These are phyloP conservation scores for Cnemophilus loriae DNA, from an alignment of 2,113 vertebrate species.

Conservation along the genomic window DNA sequence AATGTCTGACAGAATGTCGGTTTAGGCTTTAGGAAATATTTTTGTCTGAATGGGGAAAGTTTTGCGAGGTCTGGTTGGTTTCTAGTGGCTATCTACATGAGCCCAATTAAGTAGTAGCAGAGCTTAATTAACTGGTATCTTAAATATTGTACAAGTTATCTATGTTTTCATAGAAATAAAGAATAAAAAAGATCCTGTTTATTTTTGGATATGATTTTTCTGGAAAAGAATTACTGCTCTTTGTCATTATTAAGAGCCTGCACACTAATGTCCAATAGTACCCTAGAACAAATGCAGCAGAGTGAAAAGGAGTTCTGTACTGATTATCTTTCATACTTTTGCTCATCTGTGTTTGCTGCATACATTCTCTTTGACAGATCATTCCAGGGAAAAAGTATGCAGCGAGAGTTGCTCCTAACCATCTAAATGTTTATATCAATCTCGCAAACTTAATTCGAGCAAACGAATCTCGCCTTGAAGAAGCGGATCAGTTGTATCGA, in stretches of 20 bases:
- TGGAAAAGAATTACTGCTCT: background rate
- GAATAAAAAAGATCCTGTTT: background rate
- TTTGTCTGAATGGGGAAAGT: background rate
- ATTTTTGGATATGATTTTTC: background rate
- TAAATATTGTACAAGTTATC: background rate
- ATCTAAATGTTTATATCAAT: slow-evolving; percentile 98
- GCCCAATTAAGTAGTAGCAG: background rate
- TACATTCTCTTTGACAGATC: slow-evolving; percentile 71
- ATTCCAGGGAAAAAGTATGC: slow-evolving; percentile 98
- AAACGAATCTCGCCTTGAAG: slow-evolving; percentile 92
- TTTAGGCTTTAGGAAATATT: background rate
- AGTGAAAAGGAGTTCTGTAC: background rate
- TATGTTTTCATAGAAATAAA: background rate
- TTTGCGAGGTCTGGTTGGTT: background rate
- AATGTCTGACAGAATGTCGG: background rate
- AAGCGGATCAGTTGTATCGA: slow-evolving; percentile 95
- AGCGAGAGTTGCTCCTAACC: slow-evolving; percentile 95
- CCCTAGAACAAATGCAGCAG: background rate
- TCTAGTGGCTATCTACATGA: background rate
- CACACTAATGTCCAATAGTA: background rate
- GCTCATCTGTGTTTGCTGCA: background rate
- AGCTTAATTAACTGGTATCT: background rate
- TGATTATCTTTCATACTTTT: background rate
- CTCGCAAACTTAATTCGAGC: slow-evolving; percentile 93
- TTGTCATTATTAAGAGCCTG: background rate